Evolutionary conservation across 2,888 invertebrate genomes (phyloP).

Genomic region (Globia sparganii): DNA sequence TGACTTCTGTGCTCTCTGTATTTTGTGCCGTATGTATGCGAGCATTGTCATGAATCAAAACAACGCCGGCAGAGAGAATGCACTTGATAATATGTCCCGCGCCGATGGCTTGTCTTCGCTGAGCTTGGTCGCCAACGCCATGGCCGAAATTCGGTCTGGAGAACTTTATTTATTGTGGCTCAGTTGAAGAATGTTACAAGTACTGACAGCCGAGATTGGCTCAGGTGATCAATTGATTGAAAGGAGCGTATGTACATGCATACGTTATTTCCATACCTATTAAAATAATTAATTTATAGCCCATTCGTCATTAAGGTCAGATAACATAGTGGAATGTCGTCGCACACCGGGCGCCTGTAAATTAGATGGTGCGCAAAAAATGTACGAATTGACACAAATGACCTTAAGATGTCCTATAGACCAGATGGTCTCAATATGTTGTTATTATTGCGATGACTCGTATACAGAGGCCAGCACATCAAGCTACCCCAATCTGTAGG

Average conservation of each 20-base stretch:
- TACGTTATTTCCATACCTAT: slow-evolving; percentile 25
- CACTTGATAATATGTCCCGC: too few relatives aligned
- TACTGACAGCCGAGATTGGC: not conserved
- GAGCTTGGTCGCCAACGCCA: not conserved
- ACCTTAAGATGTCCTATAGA: slow-evolving; percentile 1
- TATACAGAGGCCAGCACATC: too few relatives aligned
- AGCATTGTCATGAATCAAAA: too few relatives aligned
- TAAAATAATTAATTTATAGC: slow-evolving; percentile 43
- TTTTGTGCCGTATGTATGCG: too few relatives aligned
- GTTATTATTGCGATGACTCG: not conserved
- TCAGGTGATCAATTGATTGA: slow-evolving; percentile 11
- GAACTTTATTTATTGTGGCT: not conserved
- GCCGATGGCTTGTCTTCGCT: too few relatives aligned
- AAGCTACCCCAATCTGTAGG: too few relatives aligned
- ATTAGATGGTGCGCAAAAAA: slow-evolving; percentile 39
- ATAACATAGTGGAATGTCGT: slow-evolving; percentile 45
- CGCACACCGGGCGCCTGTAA: slow-evolving; percentile 33
- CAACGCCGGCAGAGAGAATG: too few relatives aligned
- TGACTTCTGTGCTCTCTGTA: too few relatives aligned
- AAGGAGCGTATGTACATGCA: not conserved
- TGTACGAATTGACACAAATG: not conserved
- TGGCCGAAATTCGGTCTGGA: not conserved
- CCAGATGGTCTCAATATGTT: slow-evolving; percentile 14
- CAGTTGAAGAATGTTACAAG: not conserved
- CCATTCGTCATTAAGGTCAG: slow-evolving; percentile 52